Evolutionary conservation across 2,888 invertebrate genomes (phyloP).

Genomic region (Orchestes rusci): DNA sequence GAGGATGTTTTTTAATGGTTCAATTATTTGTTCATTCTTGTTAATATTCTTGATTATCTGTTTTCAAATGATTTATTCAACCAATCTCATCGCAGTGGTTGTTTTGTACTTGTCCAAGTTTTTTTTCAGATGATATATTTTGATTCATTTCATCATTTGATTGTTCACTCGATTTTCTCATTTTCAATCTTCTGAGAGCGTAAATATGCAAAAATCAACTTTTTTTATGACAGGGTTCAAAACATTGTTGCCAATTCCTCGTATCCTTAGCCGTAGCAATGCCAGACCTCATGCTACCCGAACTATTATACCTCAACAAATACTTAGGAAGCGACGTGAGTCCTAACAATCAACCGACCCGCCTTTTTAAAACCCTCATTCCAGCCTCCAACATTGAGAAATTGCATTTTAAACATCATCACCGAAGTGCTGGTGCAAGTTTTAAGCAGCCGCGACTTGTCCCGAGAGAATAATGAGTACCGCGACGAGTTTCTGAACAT

Average conservation of each 20-base stretch:
- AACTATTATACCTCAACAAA: constrained; percentile 37
- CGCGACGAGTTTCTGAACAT: constrained; percentile 76
- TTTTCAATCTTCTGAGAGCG: too few species aligned
- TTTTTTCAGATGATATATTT: too few species aligned
- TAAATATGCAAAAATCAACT: too few species aligned
- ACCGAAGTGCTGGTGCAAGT: constrained; percentile 68
- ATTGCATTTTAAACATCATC: constrained; percentile 76
- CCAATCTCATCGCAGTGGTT: too few species aligned
- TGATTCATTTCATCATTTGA: constrained; percentile 1
- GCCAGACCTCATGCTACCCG: constrained; percentile 40
- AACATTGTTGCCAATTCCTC: constrained; percentile 36
- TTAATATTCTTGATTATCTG: too few species aligned
- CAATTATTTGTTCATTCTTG: too few species aligned
- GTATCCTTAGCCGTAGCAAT: constrained; percentile 38
- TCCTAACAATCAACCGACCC: too few species aligned
- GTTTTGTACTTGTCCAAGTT: too few species aligned
- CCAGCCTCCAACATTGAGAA: constrained; percentile 52
- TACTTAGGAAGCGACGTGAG: constrained; percentile 39
- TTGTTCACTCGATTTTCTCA: too few species aligned
- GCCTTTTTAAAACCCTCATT: too few species aligned
- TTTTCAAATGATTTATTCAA: too few species aligned
- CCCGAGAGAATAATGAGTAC: constrained; percentile 30
- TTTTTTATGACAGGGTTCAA: constrained; percentile 37
- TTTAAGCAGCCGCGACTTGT: constrained; percentile 60
- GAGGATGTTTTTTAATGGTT: too few species aligned